Conservation (phyloP, 2,888 invertebrate genomes). For the Yponomeuta plumbellus region DNA sequence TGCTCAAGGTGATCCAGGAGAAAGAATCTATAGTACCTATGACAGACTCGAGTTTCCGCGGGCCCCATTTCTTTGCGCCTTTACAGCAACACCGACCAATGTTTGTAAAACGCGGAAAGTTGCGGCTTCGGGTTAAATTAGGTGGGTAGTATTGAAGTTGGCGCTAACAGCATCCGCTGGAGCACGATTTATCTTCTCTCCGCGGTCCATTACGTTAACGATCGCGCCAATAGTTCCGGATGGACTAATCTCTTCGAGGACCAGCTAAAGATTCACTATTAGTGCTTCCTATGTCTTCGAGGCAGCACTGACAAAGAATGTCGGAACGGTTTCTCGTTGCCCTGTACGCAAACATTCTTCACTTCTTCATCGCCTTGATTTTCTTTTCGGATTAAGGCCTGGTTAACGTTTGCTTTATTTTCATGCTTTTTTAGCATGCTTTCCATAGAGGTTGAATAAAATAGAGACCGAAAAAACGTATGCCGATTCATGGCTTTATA, state of each 20-base stretch:
- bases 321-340: neutral
- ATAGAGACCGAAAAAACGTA: too few species aligned
- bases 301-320: neutral
- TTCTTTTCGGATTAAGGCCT: too few species aligned
- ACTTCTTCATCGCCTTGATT: too few species aligned
- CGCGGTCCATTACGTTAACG: constrained; percentile 62
- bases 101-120: constrained; percentile 1
- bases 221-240: constrained; percentile 54
- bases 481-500: too few species aligned
- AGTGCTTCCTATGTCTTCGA: neutral
- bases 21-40: too few species aligned
- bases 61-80: neutral
- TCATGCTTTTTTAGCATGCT: too few species aligned
- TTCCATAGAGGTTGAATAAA: too few species aligned
- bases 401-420: too few species aligned
- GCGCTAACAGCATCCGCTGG: constrained; percentile 27
- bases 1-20: too few species aligned
- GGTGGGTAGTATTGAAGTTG: neutral
- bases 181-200: constrained; percentile 57
- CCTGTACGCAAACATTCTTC: too few species aligned
- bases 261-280: constrained; percentile 1
- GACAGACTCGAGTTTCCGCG: too few species aligned
- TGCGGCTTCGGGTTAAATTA: neutral
- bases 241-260: constrained; percentile 41
- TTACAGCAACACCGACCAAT: neutral